A percentile compares a stretch with the other conserved stretches of the same genome.
Evolutionary conservation across 2,797 vertebrate species (phyloP).

Genomic region (Dromococcyx pavoninus): DNA sequence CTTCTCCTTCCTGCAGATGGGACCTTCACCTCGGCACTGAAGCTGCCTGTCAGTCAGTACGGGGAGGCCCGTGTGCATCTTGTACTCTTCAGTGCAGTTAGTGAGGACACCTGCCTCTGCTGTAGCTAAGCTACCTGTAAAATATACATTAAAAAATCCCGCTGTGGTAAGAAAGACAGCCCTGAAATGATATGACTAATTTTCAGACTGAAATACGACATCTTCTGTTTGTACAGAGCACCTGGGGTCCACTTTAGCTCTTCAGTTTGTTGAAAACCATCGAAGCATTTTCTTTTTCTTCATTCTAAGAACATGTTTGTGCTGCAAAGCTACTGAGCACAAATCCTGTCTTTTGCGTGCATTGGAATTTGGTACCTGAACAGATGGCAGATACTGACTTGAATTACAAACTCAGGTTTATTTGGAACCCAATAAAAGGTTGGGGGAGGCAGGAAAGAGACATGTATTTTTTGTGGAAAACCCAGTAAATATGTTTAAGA

Average conservation of each 20-base stretch:
- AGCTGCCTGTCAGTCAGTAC: accelerated
- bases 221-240: not conserved
- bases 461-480: conserved; percentile 45
- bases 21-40: not conserved
- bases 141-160: not conserved
- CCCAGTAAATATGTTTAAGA: conserved; percentile 56
- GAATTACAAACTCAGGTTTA: conserved; percentile 69
- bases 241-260: not conserved
- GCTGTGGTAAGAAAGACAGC: not conserved
- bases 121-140: not conserved
- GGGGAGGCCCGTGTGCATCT: not conserved
- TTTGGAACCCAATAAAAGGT: conserved; percentile 45
- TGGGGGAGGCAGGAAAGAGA: conserved; percentile 19
- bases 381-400: conserved; percentile 32
- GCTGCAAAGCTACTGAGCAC: not conserved
- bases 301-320: not conserved
- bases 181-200: not conserved
- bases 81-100: not conserved
- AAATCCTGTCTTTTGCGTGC: not conserved
- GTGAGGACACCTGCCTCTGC: not conserved
- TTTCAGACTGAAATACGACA: not conserved
- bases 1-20: not conserved
- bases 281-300: not conserved
- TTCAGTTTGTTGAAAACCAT: not conserved
- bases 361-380: not conserved